Conservation (phyloP, 1,140 invertebrate genomes). For the Drosophila albomicans region DNA sequence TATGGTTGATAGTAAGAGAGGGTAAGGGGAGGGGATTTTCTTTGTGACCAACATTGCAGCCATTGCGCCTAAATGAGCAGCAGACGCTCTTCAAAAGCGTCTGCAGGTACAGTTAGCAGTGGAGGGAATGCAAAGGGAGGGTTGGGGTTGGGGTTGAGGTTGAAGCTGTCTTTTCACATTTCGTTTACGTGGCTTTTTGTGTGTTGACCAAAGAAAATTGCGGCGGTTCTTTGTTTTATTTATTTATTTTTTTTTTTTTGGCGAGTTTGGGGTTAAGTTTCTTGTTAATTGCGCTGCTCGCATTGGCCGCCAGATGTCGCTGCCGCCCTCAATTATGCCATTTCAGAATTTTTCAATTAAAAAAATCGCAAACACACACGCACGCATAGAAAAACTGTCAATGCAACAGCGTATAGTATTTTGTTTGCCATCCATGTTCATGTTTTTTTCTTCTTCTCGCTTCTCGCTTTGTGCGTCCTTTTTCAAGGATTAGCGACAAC, state of each 20-base stretch:
- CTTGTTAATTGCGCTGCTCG: conserved; percentile 62
- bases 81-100: conserved; percentile 46
- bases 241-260: too few relatives aligned
- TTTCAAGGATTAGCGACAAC: conserved; percentile 33
- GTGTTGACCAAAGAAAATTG: conserved; percentile 55
- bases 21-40: conserved; percentile 11
- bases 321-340: conserved; percentile 66
- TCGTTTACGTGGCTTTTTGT: conserved; percentile 67
- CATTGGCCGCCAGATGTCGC: conserved; percentile 50
- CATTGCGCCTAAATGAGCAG: conserved; percentile 77
- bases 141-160: too few relatives aligned
- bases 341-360: conserved; percentile 78
- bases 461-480: not conserved
- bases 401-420: not conserved
- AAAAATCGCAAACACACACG: conserved; percentile 39
- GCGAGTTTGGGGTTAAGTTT: conserved; percentile 39
- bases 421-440: not conserved
- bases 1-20: not conserved
- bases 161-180: conserved; percentile 40
- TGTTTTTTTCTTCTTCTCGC: not conserved
- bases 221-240: conserved; percentile 7
- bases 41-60: conserved; percentile 50
- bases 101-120: not conserved
- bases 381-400: conserved; percentile 9
- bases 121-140: not conserved